Base-by-base conservation (phyloP, 1,140 invertebrate species). In the Goniozus legneri region DNA sequence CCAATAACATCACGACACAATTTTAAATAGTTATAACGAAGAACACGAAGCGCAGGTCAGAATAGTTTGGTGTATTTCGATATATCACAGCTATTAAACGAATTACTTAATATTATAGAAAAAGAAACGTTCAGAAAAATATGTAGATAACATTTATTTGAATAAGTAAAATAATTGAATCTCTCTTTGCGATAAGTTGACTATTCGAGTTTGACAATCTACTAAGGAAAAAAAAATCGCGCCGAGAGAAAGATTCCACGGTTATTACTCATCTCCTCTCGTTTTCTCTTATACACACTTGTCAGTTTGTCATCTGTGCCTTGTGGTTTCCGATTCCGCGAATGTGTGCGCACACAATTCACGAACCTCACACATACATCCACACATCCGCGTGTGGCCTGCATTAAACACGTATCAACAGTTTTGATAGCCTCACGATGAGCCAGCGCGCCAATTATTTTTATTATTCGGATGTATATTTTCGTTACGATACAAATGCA, bases 81-180 rank as follows among this genome's bases (percentile, higher is more conserved):
- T 47, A 44, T 57, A 58, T 59, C 57, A 59, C 57, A 59, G 57
- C 44, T 58, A 59, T 47, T 59, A 33, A 44, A 52, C 56, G 24
- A 6, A 58, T 57, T 52, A 59, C 54, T 52, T 41, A 34, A 38
- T 49, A 54, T 47, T 48, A 34, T 51, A 59, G 32, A 35, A n/a
- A 38, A 31, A n/a, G n/a, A n/a, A n/a, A n/a, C n/a, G n/a, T n/a
- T n/a, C 22, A 44, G 20, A 22, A 22, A 32, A 34, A 51, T 19
- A 36, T 30, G 13, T 8, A 12, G 13, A 13, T 3, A 22, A 51
- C 24, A 31, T 44, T 40, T 48, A 54, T 36, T 50, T 47, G 40
- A 30, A 52, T 24, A 13, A 27, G 7, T 12, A 24, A 2, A 15
- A 6, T 33, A 18, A 35, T 40, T 3, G 27, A 27, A 39, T 42